Conservation (phyloP, 1,140 invertebrate genomes). For the Lanistes nyassanus region DNA sequence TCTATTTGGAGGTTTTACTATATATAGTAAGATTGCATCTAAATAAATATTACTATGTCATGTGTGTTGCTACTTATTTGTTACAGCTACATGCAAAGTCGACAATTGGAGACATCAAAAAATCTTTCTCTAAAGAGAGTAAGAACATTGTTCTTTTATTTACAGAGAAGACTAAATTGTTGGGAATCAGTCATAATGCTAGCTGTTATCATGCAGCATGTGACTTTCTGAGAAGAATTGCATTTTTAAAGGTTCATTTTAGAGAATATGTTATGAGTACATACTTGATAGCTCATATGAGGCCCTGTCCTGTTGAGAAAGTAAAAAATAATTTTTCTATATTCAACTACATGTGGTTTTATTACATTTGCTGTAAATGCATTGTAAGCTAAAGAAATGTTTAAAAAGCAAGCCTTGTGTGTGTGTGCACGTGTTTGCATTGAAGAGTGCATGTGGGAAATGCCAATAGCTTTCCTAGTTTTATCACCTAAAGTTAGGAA, state of each 20-base stretch:
- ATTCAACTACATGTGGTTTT: too few relatives aligned
- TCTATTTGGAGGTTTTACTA: neutral
- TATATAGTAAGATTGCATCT: neutral
- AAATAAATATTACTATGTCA: neutral
- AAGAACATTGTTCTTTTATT: slow-evolving; percentile 30
- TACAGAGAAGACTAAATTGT: neutral
- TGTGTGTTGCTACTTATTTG: slow-evolving; percentile 16
- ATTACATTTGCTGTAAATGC: too few relatives aligned
- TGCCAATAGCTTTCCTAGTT: too few relatives aligned
- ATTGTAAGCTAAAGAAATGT: too few relatives aligned
- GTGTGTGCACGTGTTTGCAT: too few relatives aligned
- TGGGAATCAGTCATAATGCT: neutral
- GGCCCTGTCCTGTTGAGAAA: too few relatives aligned
- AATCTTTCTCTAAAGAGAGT: slow-evolving; percentile 72
- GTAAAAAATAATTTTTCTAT: too few relatives aligned
- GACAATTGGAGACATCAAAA: slow-evolving; percentile 81
- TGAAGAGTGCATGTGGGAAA: too few relatives aligned
- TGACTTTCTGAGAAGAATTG: neutral
- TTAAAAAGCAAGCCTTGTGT: too few relatives aligned
- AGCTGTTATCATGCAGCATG: neutral
- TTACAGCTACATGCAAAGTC: slow-evolving; percentile 70
- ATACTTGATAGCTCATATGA: too few relatives aligned
- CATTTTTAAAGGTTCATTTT: neutral
- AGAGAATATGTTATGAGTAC: too few relatives aligned
- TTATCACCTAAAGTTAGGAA: too few relatives aligned